Evolutionary conservation across 2,113 vertebrate genomes (phyloP).

Genomic region (Chroicocephalus ridibundus): DNA sequence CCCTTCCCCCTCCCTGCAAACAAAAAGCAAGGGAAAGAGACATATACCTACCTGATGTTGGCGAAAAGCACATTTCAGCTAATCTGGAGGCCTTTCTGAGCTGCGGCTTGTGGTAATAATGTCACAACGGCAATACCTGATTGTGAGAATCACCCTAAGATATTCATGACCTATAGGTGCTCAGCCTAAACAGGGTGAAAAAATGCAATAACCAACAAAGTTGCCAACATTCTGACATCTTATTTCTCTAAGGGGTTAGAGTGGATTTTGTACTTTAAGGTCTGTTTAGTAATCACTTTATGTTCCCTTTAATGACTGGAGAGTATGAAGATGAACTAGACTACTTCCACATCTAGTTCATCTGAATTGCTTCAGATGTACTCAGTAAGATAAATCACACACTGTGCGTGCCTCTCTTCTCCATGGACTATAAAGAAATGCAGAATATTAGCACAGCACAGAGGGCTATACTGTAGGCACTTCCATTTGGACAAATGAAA

Average conservation of each 20-base stretch:
- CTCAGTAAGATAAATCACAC: neutral
- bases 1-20: neutral
- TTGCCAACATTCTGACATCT: neutral
- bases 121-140: neutral
- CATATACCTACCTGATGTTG: neutral
- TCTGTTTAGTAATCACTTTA: neutral
- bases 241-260: neutral
- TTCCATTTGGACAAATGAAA: neutral
- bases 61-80: slow-evolving; percentile 1
- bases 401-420: neutral
- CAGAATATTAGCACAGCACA: neutral
- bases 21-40: neutral
- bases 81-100: neutral
- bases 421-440: neutral
- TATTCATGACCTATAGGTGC: neutral
- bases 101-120: neutral
- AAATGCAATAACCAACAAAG: neutral
- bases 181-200: neutral
- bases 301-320: neutral
- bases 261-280: neutral
- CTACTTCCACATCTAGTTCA: neutral
- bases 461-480: neutral
- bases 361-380: neutral
- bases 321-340: neutral
- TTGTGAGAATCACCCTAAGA: neutral